These are phyloP conservation scores for Diadegma fenestrale DNA, from an alignment of 2,888 invertebrate species.

Conservation along the genomic window DNA sequence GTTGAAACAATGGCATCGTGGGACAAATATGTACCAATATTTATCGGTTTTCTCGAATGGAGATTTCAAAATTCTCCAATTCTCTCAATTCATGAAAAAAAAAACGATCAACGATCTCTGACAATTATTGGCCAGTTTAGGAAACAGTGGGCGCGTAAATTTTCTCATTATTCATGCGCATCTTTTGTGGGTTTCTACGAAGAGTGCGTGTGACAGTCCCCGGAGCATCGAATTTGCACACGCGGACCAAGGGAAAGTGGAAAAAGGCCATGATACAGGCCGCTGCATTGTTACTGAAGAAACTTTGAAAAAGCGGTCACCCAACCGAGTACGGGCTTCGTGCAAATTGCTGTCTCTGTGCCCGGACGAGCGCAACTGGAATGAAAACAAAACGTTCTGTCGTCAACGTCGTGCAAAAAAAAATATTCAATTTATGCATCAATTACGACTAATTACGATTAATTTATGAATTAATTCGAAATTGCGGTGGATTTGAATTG, in stretches of 20 bases:
- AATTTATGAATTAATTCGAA: background rate
- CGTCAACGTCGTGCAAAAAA: background rate
- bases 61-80: constrained; percentile 34
- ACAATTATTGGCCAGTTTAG: background rate
- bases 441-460: background rate
- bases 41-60: background rate
- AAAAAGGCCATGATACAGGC: too few relatives aligned
- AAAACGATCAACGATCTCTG: background rate
- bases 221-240: too few relatives aligned
- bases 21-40: background rate
- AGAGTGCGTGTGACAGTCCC: too few relatives aligned
- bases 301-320: too few relatives aligned
- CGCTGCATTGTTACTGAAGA: too few relatives aligned
- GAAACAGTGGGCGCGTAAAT: background rate
- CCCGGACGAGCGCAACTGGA: background rate
- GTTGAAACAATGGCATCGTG: constrained; percentile 50
- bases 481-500: background rate
- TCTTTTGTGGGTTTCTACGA: too few relatives aligned
- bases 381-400: background rate
- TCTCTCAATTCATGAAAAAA: background rate
- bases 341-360: too few relatives aligned
- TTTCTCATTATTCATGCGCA: too few relatives aligned
- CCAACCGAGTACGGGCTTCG: too few relatives aligned
- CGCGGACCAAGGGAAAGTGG: too few relatives aligned
- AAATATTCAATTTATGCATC: background rate